Percentiles rank a stretch among this genome's conserved stretches.
phyloP scores from a whole-genome alignment of 2,113 vertebrate genomes.

The Halcyon malimbica region DNA sequence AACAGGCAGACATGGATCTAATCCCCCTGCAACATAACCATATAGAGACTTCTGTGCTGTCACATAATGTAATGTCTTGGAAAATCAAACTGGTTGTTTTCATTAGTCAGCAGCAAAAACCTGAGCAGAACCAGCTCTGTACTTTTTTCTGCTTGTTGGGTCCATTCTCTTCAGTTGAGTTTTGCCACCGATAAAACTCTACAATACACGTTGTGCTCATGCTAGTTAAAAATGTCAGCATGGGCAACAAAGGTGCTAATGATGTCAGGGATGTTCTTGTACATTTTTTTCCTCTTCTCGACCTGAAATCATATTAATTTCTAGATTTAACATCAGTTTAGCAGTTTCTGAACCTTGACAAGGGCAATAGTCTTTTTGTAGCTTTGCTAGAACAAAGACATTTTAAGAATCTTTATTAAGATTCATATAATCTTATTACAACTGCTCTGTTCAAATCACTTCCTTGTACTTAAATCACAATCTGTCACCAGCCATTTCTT shows the following conservation, averaged over 20 bases:
- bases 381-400: slow-evolving; percentile 53
- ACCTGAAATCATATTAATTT: slow-evolving; percentile 2
- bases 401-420: slow-evolving; percentile 59
- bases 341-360: slow-evolving; percentile 27
- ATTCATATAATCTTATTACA: slow-evolving; percentile 62
- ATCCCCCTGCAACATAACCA: background rate
- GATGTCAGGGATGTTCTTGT: background rate
- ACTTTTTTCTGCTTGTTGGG: background rate
- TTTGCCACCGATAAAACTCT: background rate
- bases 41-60: background rate
- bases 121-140: background rate
- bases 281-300: background rate
- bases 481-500: slow-evolving; percentile 43
- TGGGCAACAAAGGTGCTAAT: background rate
- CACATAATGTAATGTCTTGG: background rate
- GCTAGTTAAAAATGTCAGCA: background rate
- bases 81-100: background rate
- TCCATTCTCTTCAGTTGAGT: background rate
- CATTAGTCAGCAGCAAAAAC: background rate
- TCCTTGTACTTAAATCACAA: slow-evolving; percentile 59
- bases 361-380: slow-evolving; percentile 14
- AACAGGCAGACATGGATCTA: background rate
- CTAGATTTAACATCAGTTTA: background rate
- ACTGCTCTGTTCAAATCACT: slow-evolving; percentile 58
- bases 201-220: accelerated